Base-by-base conservation (phyloP, 2,113 vertebrate species). In the Cryptomyrus ogoouensis region DNA sequence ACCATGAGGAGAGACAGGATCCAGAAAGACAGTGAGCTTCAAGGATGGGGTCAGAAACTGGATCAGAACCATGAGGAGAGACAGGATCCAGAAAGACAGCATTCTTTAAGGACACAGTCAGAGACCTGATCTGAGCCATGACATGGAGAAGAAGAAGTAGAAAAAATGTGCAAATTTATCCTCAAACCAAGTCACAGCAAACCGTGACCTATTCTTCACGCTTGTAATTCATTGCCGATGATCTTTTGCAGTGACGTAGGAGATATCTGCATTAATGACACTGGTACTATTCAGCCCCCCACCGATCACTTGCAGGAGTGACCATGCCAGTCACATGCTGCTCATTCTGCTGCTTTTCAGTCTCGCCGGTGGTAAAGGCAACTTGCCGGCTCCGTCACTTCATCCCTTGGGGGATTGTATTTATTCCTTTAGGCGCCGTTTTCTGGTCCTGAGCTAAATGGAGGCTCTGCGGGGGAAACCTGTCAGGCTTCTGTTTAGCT, bases 401-500 rank as follows among this genome's bases (percentile, higher is more conserved):
- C n/a, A 21, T 56, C 93, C 94, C 93, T 83, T 89, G 94, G 93
- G 93, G 92, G 90, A 90, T 84, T 83, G 88, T 94, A 93, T 95
- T 95, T 95, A 92, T 94, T 94, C 94, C 91, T 66, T 93, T 91
- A 91, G 91, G 90, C 92, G 93, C 92, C 89, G 91, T 91, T 80
- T 91, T 49, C 66, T 47, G 74, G 39, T 27, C 62, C 27, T 35
- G 35, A 56, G 93, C 93, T 95, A 93, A 94, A 94, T 94, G 93
- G 91, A 94, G 56, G 15, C 35, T 56, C 50, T 31, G 53, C 24
- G 8, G 84, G 56, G 42, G 56, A 92, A 94, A 93, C 91, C 93
- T 93, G 94, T 94, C 94, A 91, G 93, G 93, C 92, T 91, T 92
- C 93, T 92, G 91, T 93, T 91, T 92, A 94, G 94, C 94, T 91